Evolutionary conservation across 2,113 vertebrate genomes (phyloP).

Genomic region (Colius striatus): DNA sequence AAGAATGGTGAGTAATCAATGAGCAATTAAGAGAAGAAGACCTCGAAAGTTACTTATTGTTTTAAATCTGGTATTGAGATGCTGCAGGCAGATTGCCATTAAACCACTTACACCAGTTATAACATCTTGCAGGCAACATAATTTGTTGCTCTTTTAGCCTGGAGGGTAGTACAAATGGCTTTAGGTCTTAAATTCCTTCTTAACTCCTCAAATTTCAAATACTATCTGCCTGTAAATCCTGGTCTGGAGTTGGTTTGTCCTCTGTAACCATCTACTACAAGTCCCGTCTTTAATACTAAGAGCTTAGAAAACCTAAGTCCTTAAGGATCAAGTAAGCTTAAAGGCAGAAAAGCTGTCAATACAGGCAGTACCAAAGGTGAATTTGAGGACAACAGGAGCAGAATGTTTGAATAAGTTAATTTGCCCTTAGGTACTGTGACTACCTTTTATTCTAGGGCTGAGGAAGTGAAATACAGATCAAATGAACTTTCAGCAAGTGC

Average conservation of each 20-base stretch:
- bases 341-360: background rate
- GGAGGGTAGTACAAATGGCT: background rate
- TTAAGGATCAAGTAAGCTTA: background rate
- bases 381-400: background rate
- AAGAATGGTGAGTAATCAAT: constrained; percentile 34
- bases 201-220: background rate
- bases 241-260: background rate
- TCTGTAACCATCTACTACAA: background rate
- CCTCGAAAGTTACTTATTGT: background rate
- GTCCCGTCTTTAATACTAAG: background rate
- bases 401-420: background rate
- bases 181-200: background rate
- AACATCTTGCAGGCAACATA: background rate
- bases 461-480: background rate
- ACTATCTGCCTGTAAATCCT: background rate
- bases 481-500: background rate
- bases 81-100: background rate
- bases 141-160: background rate
- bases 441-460: background rate
- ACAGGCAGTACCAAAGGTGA: background rate
- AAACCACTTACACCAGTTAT: background rate
- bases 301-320: background rate
- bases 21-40: constrained; percentile 27
- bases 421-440: background rate
- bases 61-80: background rate